phyloP scores from a whole-genome alignment of 2,113 vertebrate species.

The Embiotoca jacksoni region DNA sequence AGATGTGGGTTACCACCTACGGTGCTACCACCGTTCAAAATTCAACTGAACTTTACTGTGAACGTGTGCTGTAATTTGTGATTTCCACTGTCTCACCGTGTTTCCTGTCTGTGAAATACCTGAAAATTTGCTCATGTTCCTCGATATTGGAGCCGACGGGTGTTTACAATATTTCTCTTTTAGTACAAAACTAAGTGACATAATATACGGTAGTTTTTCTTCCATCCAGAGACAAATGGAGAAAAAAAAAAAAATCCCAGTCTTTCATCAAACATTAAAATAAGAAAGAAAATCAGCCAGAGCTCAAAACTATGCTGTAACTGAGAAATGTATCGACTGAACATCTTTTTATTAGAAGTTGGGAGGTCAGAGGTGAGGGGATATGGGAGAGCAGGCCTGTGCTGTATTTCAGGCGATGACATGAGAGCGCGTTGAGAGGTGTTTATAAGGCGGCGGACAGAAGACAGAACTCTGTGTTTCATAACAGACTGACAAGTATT shows the following conservation, averaged over 20 bases:
- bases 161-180: not conserved
- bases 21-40: too few relatives aligned
- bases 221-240: not conserved
- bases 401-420: constrained; percentile 21
- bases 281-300: not conserved
- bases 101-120: too few relatives aligned
- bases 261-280: not conserved
- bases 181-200: not conserved
- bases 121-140: not conserved
- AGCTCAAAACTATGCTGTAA: not conserved
- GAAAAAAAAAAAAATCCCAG: not conserved
- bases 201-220: not conserved
- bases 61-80: too few relatives aligned
- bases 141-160: not conserved
- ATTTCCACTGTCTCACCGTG: too few relatives aligned
- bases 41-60: too few relatives aligned
- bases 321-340: not conserved
- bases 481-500: constrained; percentile 72
- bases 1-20: too few relatives aligned
- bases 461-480: constrained; percentile 58
- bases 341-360: not conserved
- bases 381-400: not conserved
- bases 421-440: constrained; percentile 22
- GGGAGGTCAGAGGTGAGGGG: constrained; percentile 12
- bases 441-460: constrained; percentile 22